Percentiles rank a stretch among this genome's conserved stretches.
These are phyloP conservation scores for Deroplatys truncata DNA, from an alignment of 2,888 invertebrate genomes.

Conservation along the genomic window DNA sequence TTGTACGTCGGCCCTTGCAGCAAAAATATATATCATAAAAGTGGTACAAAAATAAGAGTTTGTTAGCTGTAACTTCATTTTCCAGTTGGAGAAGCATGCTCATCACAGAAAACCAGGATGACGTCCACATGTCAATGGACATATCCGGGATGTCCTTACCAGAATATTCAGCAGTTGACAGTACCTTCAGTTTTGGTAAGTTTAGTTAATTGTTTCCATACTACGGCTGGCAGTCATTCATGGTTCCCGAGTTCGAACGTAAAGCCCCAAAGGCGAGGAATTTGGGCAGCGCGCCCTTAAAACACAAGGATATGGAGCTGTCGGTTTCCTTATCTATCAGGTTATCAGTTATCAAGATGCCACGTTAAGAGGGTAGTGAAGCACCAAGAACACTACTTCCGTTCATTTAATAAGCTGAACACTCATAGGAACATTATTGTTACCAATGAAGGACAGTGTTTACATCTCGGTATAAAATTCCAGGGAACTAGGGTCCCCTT, in stretches of 20 bases:
- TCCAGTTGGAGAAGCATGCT: background rate
- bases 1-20: background rate
- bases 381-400: background rate
- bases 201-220: background rate
- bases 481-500: too few relatives aligned
- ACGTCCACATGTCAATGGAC: background rate
- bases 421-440: too few relatives aligned
- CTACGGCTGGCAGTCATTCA: background rate
- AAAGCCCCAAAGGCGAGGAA: background rate
- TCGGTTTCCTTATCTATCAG: too few relatives aligned
- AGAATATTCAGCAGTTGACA: slow-evolving; percentile 14
- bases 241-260: background rate
- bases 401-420: too few relatives aligned
- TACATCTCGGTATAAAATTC: too few relatives aligned
- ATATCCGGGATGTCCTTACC: slow-evolving; percentile 14
- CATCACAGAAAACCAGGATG: slow-evolving; percentile 13
- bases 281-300: background rate
- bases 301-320: background rate
- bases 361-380: background rate
- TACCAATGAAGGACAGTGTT: too few relatives aligned
- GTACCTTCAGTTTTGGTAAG: slow-evolving; percentile 20
- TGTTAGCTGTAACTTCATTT: background rate
- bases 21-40: background rate
- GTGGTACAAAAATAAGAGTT: background rate
- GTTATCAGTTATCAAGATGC: too few relatives aligned